phyloP scores from a whole-genome alignment of 1,140 invertebrate species.

The Diabrotica virgifera region DNA sequence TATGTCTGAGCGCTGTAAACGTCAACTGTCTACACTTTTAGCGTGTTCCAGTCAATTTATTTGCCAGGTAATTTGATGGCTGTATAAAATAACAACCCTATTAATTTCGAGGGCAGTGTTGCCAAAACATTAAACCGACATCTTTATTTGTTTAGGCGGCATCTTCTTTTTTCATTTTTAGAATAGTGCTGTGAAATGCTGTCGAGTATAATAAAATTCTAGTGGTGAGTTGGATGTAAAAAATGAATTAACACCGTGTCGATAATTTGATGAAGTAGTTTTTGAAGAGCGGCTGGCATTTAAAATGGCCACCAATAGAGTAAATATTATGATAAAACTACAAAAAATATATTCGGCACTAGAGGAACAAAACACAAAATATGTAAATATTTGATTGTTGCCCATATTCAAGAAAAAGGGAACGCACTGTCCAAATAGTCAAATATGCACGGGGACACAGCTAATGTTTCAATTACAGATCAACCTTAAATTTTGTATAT shows the following conservation, averaged over 20 bases:
- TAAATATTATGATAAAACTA: background rate
- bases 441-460: no score
- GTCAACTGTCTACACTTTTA: constrained; percentile 27
- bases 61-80: constrained; percentile 23
- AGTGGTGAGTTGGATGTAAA: constrained; percentile 12
- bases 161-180: constrained; percentile 15
- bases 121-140: constrained; percentile 16
- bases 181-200: constrained; percentile 7
- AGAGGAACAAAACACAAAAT: no score
- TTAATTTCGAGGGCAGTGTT: constrained; percentile 19
- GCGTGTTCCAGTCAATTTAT: constrained; percentile 22
- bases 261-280: constrained; percentile 7
- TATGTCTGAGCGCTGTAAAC: constrained; percentile 24
- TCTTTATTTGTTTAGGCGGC: constrained; percentile 15
- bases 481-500: no score
- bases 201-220: constrained; percentile 15
- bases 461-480: no score
- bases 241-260: constrained; percentile 8
- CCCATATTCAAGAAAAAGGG: no score
- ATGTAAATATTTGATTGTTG: no score
- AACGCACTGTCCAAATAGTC: no score
- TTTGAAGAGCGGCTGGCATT: background rate
- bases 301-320: background rate
- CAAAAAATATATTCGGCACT: no score
- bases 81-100: constrained; percentile 24